phyloP scores from a whole-genome alignment of 2,113 vertebrate genomes.

The Pelvicachromis taeniatus region DNA sequence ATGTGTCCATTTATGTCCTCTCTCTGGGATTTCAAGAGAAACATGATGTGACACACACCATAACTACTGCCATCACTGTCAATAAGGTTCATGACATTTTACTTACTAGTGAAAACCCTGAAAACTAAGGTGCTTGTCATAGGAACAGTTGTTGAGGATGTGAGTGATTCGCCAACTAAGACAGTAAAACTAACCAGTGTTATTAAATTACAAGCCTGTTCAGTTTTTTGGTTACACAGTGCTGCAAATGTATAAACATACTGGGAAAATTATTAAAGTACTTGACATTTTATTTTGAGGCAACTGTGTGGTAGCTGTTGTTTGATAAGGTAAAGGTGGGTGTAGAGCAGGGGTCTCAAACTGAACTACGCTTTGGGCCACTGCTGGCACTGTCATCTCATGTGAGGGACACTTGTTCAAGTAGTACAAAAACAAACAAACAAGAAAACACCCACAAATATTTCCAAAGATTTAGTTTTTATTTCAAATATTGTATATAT shows the following conservation, averaged over 20 bases:
- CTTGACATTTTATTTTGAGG: neutral
- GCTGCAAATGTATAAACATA: neutral
- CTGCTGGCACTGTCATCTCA: neutral
- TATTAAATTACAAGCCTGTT: neutral
- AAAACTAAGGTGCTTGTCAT: neutral
- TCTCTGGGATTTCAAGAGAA: neutral
- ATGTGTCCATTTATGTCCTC: neutral
- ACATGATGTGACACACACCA: neutral
- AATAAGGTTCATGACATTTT: neutral
- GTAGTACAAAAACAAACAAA: neutral
- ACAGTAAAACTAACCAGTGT: neutral
- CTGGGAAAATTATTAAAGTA: neutral
- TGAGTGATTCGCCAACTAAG: neutral
- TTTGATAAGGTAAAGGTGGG: too few species aligned
- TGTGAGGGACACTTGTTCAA: neutral
- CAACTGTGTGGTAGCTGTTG: neutral
- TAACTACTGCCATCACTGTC: neutral
- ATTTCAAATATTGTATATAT: too few species aligned
- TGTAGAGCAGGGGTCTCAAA: neutral
- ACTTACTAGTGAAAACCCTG: neutral
- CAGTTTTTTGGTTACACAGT: neutral
- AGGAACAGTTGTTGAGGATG: neutral
- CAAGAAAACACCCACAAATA: too few species aligned
- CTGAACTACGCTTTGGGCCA: neutral
- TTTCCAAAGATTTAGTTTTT: too few species aligned